Base-by-base conservation (phyloP, 2,113 vertebrate species). In the Riparia riparia region DNA sequence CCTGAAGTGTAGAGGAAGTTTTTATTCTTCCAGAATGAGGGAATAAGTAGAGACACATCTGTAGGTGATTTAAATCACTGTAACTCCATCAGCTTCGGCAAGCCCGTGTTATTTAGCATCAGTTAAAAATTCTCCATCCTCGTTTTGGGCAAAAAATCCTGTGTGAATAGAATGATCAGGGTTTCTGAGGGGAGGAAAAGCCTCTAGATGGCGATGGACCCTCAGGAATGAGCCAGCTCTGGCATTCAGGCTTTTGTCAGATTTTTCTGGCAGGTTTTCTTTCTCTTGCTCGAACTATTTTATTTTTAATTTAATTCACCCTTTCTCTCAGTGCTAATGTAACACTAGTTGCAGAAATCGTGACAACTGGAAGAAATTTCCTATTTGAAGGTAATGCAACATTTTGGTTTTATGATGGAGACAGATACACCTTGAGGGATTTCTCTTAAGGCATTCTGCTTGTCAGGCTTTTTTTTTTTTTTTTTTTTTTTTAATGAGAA, bases 121-220 rank as follows among this genome's bases (percentile, higher is more conserved):
- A 51, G 29, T 77, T 78, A 8, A 85, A 92, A 51, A 81, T 51
- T 57, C 47, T 61, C 5, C 28, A 7, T 54, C 32, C 66, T 72
- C 20, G 0, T 93, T 85, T 77, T 70, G 79, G 77, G 69, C 49
- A 68, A 61, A 83, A 37, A 90, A 56, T 68, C 41, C 56, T 79
- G 45, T 32, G 44, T n/a, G 28, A 91, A 9, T 22, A 50, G 44
- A 14, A 57, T 19, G 5, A 60, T 12, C 37, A 54, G 20, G 28
- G 66, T 80, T 89, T 28, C 68, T 15, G 17, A 32, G 41, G 34
- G 71, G 29, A 85, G 60, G 39, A 84, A 34, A 69, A 84, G 92
- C 98, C 98, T 98, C 97, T 95, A 98, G 98, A 93, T 98, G 98
- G 98, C 98, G 96, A 93, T 95, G 97, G 94, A 96, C 91, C 92